Conservation (phyloP, 2,888 invertebrate genomes). For the Drosophila mettleri region DNA sequence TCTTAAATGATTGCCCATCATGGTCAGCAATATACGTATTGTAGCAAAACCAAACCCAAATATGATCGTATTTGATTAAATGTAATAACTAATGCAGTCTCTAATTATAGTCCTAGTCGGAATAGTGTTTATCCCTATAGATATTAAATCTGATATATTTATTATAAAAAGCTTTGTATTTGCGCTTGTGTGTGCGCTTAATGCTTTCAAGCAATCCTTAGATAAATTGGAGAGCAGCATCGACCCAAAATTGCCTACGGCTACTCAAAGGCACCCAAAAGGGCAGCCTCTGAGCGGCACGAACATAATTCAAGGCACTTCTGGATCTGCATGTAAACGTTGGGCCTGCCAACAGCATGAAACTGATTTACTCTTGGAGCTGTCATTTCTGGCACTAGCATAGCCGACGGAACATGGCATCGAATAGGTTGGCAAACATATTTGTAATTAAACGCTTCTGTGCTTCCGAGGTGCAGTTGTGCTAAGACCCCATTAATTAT, state of each 20-base stretch:
- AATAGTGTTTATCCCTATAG: background rate
- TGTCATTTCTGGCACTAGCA: slow-evolving; percentile 62
- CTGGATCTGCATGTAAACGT: slow-evolving; percentile 47
- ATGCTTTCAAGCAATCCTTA: slow-evolving; percentile 24
- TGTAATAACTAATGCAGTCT: slow-evolving; percentile 9
- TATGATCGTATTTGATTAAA: slow-evolving; percentile 8
- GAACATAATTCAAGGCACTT: slow-evolving; percentile 50
- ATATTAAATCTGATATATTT: slow-evolving; percentile 11
- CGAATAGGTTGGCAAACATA: slow-evolving; percentile 52
- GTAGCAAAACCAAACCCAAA: background rate
- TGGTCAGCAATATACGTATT: slow-evolving; percentile 8
- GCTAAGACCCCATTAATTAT: slow-evolving; percentile 51
- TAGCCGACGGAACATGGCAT: slow-evolving; percentile 39
- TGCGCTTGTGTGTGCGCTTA: slow-evolving; percentile 5
- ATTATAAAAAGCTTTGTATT: background rate
- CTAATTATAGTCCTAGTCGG: background rate
- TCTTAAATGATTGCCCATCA: slow-evolving; percentile 41
- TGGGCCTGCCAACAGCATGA: slow-evolving; percentile 41
- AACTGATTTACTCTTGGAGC: slow-evolving; percentile 64
- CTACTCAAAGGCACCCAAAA: slow-evolving; percentile 37
- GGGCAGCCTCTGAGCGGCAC: slow-evolving; percentile 33
- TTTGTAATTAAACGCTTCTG: slow-evolving; percentile 63
- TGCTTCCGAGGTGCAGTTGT: slow-evolving; percentile 57
- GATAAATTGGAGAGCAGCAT: slow-evolving; percentile 10
- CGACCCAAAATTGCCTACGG: slow-evolving; percentile 30